Evolutionary conservation across 2,113 vertebrate species (phyloP).

Genomic region (Hippocampus guttulatus): DNA sequence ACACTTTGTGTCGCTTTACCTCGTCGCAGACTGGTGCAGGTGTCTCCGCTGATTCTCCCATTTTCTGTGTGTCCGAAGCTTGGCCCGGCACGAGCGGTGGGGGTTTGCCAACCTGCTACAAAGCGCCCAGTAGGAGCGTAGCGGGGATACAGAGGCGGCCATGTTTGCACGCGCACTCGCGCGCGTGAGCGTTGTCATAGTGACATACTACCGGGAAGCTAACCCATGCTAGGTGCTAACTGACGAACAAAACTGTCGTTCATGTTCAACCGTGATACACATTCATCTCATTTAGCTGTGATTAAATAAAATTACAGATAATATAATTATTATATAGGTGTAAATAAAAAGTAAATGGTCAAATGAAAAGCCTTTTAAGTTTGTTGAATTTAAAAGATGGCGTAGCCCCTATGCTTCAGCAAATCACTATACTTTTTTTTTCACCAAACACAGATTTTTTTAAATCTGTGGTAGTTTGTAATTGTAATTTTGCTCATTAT

Average conservation of each 20-base stretch:
- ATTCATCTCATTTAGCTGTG: neutral
- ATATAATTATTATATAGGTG: too few relatives aligned
- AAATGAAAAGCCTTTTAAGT: neutral
- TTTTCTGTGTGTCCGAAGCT: conserved; percentile 57
- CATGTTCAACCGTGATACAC: too few relatives aligned
- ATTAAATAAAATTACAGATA: neutral
- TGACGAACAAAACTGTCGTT: too few relatives aligned
- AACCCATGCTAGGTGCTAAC: neutral
- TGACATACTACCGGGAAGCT: neutral
- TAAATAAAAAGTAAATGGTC: neutral
- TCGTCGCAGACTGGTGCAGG: conserved; percentile 54
- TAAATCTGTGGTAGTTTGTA: too few relatives aligned
- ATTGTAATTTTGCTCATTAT: too few relatives aligned
- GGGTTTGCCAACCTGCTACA: conserved; percentile 52
- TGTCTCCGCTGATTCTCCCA: conserved; percentile 56
- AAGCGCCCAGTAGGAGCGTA: conserved; percentile 68
- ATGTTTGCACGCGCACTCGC: conserved; percentile 55
- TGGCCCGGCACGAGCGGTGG: conserved; percentile 55
- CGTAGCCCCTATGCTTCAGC: neutral
- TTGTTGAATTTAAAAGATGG: neutral
- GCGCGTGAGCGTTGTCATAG: conserved; percentile 17
- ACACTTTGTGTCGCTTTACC: conserved; percentile 46
- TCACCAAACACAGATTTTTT: too few relatives aligned
- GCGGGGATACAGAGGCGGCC: conserved; percentile 66
- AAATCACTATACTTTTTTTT: neutral